These are phyloP conservation scores for Halesus radiatus DNA, from an alignment of 1,140 invertebrate genomes.

Conservation along the genomic window DNA sequence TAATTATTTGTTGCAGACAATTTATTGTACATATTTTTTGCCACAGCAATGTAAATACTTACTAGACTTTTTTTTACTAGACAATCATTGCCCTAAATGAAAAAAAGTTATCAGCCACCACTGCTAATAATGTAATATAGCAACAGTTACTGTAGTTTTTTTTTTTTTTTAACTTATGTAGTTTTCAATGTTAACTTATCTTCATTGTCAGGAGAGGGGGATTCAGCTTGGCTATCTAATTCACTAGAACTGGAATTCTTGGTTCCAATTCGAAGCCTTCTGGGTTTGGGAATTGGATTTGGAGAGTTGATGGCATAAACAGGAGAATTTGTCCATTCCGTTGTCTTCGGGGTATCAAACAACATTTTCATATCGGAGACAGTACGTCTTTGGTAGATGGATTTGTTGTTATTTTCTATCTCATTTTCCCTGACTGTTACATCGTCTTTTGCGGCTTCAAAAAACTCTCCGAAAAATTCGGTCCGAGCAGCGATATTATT, in stretches of 20 bases:
- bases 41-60: neutral
- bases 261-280: slow-evolving; percentile 64
- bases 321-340: neutral
- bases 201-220: neutral
- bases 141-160: no score
- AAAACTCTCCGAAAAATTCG: slow-evolving; percentile 60
- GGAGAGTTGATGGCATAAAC: slow-evolving; percentile 58
- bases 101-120: no score
- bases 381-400: slow-evolving; percentile 56
- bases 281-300: slow-evolving; percentile 70
- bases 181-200: neutral
- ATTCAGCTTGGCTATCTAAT: slow-evolving; percentile 38
- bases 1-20: no score
- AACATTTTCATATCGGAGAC: slow-evolving; percentile 65
- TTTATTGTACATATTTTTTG: neutral
- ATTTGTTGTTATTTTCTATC: slow-evolving; percentile 9
- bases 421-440: slow-evolving; percentile 27
- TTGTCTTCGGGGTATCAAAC: slow-evolving; percentile 62
- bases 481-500: slow-evolving; percentile 11
- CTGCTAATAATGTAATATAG: no score
- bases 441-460: neutral
- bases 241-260: slow-evolving; percentile 57
- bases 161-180: neutral
- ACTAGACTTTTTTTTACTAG: slow-evolving; percentile 2
- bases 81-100: neutral